These are phyloP conservation scores for Galeruca laticollis DNA, from an alignment of 2,888 invertebrate genomes.

Conservation along the genomic window DNA sequence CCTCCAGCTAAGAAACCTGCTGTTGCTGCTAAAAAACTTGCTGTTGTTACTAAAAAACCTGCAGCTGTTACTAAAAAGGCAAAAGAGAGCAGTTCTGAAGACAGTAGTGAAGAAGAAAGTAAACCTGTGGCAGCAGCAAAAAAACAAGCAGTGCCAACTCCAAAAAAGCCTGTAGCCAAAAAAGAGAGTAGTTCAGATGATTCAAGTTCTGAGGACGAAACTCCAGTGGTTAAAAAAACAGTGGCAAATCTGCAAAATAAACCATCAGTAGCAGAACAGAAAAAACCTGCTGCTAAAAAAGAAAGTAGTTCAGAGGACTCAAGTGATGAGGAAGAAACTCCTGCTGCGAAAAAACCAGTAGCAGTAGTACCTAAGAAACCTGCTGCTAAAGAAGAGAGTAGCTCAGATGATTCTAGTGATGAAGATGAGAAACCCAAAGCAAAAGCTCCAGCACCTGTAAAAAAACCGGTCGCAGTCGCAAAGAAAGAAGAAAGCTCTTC, in stretches of 20 bases:
- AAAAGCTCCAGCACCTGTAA: slow-evolving; percentile 49
- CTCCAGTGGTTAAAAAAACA: slow-evolving; percentile 47
- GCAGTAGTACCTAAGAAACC: slow-evolving; percentile 50
- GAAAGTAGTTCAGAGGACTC: slow-evolving; percentile 62
- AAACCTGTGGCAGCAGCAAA: slow-evolving; percentile 1
- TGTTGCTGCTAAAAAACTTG: slow-evolving; percentile 33
- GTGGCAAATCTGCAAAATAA: slow-evolving; percentile 20
- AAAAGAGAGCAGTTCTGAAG: slow-evolving; percentile 37
- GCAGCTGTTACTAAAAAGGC: slow-evolving; percentile 32
- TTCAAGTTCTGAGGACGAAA: slow-evolving; percentile 59
- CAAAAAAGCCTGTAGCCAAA: slow-evolving; percentile 35
- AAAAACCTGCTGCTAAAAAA: slow-evolving; percentile 48
- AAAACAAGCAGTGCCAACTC: background rate
- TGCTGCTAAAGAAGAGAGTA: slow-evolving; percentile 60
- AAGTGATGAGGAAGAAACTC: slow-evolving; percentile 52
- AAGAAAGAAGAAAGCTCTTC: slow-evolving; percentile 24
- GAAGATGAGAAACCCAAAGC: slow-evolving; percentile 49
- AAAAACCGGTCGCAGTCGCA: slow-evolving; percentile 40
- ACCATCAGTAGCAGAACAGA: slow-evolving; percentile 24
- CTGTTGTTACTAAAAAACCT: slow-evolving; percentile 36
- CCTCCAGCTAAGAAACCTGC: slow-evolving; percentile 34
- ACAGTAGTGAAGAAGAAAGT: slow-evolving; percentile 13
- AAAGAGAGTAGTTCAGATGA: slow-evolving; percentile 61
- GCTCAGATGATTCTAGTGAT: slow-evolving; percentile 33
- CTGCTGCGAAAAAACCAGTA: slow-evolving; percentile 47